Percentiles rank a stretch among this genome's conserved stretches.
phyloP scores from a whole-genome alignment of 92 coral and sea anemone genomes.

The Siderastrea radians region DNA sequence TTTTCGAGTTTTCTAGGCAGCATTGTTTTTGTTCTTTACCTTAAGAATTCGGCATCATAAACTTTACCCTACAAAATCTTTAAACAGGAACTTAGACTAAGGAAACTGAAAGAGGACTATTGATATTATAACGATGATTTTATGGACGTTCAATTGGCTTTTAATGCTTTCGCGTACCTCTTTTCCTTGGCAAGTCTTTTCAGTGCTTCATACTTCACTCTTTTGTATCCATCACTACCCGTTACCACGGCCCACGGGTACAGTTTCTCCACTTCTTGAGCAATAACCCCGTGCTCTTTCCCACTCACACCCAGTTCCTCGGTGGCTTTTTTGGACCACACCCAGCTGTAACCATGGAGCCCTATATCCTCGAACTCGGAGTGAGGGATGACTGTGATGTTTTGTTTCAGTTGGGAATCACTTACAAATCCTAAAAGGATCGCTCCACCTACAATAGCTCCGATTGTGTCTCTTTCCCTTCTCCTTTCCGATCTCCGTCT shows the following conservation, averaged over 20 bases:
- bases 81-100: no score
- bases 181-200: slow-evolving; percentile 5
- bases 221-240: slow-evolving; percentile 56
- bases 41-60: no score
- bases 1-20: no score
- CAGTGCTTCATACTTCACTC: slow-evolving; percentile 49
- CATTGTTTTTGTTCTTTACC: no score
- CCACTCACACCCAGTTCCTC: slow-evolving; percentile 43
- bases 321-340: slow-evolving; percentile 40
- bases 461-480: neutral
- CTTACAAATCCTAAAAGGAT: slow-evolving; percentile 20
- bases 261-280: slow-evolving; percentile 66
- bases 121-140: no score
- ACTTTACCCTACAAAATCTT: no score
- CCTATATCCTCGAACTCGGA: slow-evolving; percentile 50
- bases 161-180: neutral
- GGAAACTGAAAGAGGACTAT: no score
- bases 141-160: no score
- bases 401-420: slow-evolving; percentile 60
- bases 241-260: slow-evolving; percentile 57
- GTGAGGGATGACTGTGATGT: slow-evolving; percentile 28
- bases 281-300: slow-evolving; percentile 48
- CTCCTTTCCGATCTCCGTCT: neutral
- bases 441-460: neutral
- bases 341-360: slow-evolving; percentile 54